A percentile compares a stretch with the other conserved stretches of the same genome.
Evolutionary conservation across 92 coral and sea anemone genomes (phyloP).

Genomic region (Heteractis magnifica): DNA sequence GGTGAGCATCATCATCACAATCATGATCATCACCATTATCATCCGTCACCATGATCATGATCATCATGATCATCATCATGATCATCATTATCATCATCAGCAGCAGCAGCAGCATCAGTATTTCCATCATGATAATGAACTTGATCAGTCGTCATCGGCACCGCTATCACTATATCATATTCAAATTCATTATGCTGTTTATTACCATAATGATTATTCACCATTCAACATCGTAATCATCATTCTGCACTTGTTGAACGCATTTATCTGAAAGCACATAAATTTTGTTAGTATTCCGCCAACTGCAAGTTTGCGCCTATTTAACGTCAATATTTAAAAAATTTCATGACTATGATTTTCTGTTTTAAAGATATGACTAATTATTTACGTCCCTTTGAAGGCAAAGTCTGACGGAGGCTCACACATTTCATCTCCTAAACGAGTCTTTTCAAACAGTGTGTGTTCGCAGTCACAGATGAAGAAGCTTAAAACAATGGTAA

Average conservation of each 20-base stretch:
- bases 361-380: not conserved
- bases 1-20: not conserved
- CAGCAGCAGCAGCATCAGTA: not conserved
- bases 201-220: not conserved
- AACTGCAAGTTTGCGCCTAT: not conserved
- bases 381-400: not conserved
- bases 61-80: not conserved
- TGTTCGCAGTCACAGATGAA: slow-evolving; percentile 23
- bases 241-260: not conserved
- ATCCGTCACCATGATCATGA: not conserved
- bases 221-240: not conserved
- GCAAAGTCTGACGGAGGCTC: slow-evolving; percentile 13
- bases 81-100: not conserved
- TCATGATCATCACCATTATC: not conserved
- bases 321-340: not conserved
- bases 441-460: slow-evolving; percentile 6
- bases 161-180: not conserved
- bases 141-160: not conserved
- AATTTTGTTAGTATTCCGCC: too few relatives aligned
- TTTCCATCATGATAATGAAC: not conserved
- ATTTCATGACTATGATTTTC: not conserved
- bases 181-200: not conserved
- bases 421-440: slow-evolving; percentile 15
- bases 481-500: slow-evolving; percentile 29
- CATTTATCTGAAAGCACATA: too few relatives aligned